Base-by-base conservation (phyloP, 2,113 vertebrate species). In the Barnardius zonarius region DNA sequence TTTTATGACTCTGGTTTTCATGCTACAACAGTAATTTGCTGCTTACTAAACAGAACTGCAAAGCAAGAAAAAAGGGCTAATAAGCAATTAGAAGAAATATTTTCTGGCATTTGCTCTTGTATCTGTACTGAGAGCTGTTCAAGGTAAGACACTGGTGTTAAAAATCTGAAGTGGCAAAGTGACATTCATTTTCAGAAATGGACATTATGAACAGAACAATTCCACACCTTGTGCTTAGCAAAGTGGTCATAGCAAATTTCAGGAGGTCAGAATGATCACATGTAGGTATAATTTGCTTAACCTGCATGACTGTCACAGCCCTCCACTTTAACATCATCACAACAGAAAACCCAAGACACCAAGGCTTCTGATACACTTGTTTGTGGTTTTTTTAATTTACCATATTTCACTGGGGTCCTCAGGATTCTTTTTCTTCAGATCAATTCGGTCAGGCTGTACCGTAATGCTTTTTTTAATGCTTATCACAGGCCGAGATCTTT, bases 401-500 rank as follows among this genome's bases (percentile, higher is more conserved):
- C 99, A 99, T 95, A 99, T 98, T 89, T 97, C 98, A 44, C 97
- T 98, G 4, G 97, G 97, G 13, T 98, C 91, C 97, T 93, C 95
- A 49, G 98, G 97, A 96, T 97, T 97, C 86, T 97, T 98, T 95
- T 97, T 97, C 96, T 96, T 98, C n/a, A 98, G 96, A 83, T 98
- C 98, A 92, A 98, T 98, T 95, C 72, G 98, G 48, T 88, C 96
- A 39, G 99, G 99, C 66, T 97, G 98, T 81, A 98, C 98, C 86
- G 94, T 98, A 93, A 99, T 92, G 33, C 97, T 98, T 97, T 97
- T 99, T 87, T 74, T 97, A 86, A 99, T 98, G 89, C 95, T 99
- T 95, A 99, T 96, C 76, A 99, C 98, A 49, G 99, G 98, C 76
- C 98, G 98, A 83, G 99, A 97, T 93, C 99, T 99, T 94, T 35